These are phyloP conservation scores for Chelonus insularis DNA, from an alignment of 1,140 invertebrate genomes.

Conservation along the genomic window DNA sequence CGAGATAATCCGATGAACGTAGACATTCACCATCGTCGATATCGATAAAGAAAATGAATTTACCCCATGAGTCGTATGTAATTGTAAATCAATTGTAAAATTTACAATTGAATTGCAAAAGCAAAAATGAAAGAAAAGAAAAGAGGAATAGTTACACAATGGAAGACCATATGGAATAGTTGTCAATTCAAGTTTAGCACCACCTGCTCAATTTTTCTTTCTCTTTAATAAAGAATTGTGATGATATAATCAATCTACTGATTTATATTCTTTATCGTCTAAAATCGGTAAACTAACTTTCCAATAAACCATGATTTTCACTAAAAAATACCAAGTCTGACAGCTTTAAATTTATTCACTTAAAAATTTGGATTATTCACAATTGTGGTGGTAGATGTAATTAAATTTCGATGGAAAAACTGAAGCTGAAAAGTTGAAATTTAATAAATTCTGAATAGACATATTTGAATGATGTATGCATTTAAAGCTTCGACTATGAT, in stretches of 20 bases:
- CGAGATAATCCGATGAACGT: constrained; percentile 8
- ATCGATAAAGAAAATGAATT: constrained; percentile 20
- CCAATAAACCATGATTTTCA: too few species aligned
- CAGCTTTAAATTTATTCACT: too few species aligned
- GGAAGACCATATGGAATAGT: neutral
- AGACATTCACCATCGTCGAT: neutral
- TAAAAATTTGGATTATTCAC: too few species aligned
- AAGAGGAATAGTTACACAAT: neutral
- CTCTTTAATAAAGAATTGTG: neutral
- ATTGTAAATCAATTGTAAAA: constrained; percentile 6
- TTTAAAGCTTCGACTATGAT: too few species aligned
- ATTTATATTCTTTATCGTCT: neutral
- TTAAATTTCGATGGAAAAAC: too few species aligned
- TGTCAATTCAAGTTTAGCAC: constrained; percentile 7
- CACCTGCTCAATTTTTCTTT: constrained; percentile 12
- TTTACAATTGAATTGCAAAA: constrained; percentile 12
- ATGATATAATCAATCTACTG: neutral
- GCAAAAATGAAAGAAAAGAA: neutral
- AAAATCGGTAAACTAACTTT: too few species aligned
- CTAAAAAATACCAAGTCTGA: neutral
- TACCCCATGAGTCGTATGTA: neutral
- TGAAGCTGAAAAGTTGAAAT: too few species aligned
- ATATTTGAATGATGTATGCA: too few species aligned
- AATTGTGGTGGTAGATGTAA: too few species aligned
- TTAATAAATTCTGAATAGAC: too few species aligned